phyloP scores from a whole-genome alignment of 2,797 vertebrate genomes.

The Eptatretus atami region DNA sequence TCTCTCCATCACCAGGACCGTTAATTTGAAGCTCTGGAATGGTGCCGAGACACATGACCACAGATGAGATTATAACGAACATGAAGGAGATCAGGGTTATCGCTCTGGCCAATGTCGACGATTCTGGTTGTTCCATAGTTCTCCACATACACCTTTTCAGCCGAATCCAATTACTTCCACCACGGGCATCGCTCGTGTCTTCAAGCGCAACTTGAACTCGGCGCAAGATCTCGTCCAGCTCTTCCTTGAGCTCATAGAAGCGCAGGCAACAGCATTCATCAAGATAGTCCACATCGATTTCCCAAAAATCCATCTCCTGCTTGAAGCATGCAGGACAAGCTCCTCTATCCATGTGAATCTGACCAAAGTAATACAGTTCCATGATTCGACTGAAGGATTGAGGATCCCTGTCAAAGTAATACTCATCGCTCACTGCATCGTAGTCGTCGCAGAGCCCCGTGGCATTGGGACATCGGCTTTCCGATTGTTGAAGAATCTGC shows the following conservation, averaged over 20 bases:
- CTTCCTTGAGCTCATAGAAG: slow-evolving; percentile 55
- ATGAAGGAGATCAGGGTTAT: slow-evolving; percentile 61
- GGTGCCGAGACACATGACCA: slow-evolving; percentile 76
- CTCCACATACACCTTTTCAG: slow-evolving; percentile 56
- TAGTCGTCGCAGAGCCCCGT: slow-evolving; percentile 75
- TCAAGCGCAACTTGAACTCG: slow-evolving; percentile 68
- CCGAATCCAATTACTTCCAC: slow-evolving; percentile 26
- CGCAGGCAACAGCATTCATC: slow-evolving; percentile 74
- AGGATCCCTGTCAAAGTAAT: slow-evolving; percentile 85
- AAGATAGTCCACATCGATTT: slow-evolving; percentile 45
- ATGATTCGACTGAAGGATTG: slow-evolving; percentile 76
- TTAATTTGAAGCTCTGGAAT: slow-evolving; percentile 58
- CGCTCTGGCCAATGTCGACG: slow-evolving; percentile 38
- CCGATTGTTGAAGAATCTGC: slow-evolving; percentile 18
- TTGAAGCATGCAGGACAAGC: slow-evolving; percentile 86
- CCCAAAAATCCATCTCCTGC: slow-evolving; percentile 95
- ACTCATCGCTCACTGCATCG: slow-evolving; percentile 45
- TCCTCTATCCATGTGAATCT: slow-evolving; percentile 74
- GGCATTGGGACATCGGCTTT: slow-evolving; percentile 13
- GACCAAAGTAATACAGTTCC: slow-evolving; percentile 62
- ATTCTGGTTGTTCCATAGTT: slow-evolving; percentile 76
- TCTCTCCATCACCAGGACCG: slow-evolving; percentile 29
- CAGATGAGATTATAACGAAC: slow-evolving; percentile 45
- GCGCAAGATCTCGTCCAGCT: slow-evolving; percentile 51
- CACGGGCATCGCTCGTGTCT: slow-evolving; percentile 35